These are phyloP conservation scores for Camptogramma bilineatum DNA, from an alignment of 2,888 invertebrate species.

Conservation along the genomic window DNA sequence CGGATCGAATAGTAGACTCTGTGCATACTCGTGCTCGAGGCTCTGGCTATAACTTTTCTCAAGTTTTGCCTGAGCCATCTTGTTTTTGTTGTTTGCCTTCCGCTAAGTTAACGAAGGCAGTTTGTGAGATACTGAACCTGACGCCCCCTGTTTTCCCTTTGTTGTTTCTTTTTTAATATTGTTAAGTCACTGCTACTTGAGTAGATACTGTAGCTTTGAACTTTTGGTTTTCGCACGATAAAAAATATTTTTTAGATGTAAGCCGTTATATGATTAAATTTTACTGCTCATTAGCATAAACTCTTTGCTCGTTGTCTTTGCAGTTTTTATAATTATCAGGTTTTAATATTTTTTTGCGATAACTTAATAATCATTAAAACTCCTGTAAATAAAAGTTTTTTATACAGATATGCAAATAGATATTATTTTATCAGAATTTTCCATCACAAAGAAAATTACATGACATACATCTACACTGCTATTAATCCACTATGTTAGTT, in stretches of 20 bases:
- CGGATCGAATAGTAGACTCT: too few species aligned
- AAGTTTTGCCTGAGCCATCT: constrained; percentile 45
- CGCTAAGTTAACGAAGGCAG: constrained; percentile 42
- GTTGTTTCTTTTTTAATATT: constrained; percentile 37
- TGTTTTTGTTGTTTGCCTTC: constrained; percentile 48
- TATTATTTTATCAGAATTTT: too few species aligned
- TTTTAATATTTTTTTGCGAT: neutral
- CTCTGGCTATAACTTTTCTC: constrained; percentile 45
- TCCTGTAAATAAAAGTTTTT: too few species aligned
- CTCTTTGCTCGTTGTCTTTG: neutral
- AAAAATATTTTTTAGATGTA: neutral
- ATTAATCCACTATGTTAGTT: too few species aligned
- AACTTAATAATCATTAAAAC: neutral
- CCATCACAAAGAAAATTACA: too few species aligned
- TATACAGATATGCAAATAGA: too few species aligned
- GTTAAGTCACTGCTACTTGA: constrained; percentile 6
- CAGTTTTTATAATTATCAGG: neutral
- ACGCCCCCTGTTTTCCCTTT: constrained; percentile 36
- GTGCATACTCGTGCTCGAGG: too few species aligned
- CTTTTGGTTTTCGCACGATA: constrained; percentile 7
- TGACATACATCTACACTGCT: too few species aligned
- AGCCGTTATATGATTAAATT: constrained; percentile 1
- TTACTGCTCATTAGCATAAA: constrained; percentile 11
- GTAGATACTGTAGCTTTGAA: constrained; percentile 19
- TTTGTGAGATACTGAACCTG: constrained; percentile 42